Evolutionary conservation across 2,888 invertebrate species (phyloP), one percentile per base, ranked within the genome.

Genomic region (Thera obeliscata): DNA sequence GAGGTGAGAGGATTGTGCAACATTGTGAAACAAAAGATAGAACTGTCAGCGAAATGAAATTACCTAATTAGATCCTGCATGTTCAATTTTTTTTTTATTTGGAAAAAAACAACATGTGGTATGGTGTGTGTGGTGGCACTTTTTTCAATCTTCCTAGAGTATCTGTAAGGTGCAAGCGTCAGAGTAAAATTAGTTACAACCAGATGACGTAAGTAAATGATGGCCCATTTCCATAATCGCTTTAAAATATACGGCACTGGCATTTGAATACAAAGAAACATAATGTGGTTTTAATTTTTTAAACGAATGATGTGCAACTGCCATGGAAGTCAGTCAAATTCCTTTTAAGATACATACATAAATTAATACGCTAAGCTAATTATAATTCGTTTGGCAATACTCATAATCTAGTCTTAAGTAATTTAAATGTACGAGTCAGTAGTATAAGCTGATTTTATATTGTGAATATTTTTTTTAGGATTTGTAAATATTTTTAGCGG

Each of bases 371-470:
- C 41, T 64, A 68, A 54, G 36, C 68, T 70, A 58, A 48, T 57
- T 66, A 60, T 76, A 73, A 74, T 63, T 71, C 63, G 65, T 68
- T 67, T 71, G 66, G 67, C 70, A 71, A 67, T 70, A 67, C 67
- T 67, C 67, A 67, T 58, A 59, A 69, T 66, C 66, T 69, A 69
- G 57, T 64, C 63, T 58, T 65, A 62, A 63, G 61, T 61, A 48
- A 61, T 35, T 38, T 59, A 60, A 59, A 63, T 63, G 48, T 62
- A 56, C 11, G 48, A 59, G 41, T 65, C 49, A 36, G 56, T 66
- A 60, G 56, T 64, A 8, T 56, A 64, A 52, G 66, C 58, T 62
- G 50, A 49, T 54, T 58, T 48, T 66, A 52, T 62, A 41, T 52
- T 36, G 12, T 49, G 12, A 33, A 36, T 61, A 61, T 66, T 66